These are phyloP conservation scores for Pituophis catenifer DNA, from an alignment of 2,113 vertebrate species.

Conservation along the genomic window DNA sequence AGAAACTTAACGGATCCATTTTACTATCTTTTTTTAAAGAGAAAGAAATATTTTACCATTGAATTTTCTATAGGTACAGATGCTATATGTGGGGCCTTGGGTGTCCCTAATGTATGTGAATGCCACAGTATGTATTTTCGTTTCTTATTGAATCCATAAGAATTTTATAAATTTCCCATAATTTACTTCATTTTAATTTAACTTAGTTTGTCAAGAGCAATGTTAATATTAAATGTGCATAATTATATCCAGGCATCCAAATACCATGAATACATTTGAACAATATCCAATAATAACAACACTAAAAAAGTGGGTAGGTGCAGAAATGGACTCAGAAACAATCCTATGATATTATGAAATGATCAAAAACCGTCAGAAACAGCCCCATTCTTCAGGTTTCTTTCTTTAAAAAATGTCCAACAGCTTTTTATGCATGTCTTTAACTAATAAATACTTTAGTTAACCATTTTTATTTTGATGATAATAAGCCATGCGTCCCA, in stretches of 20 bases:
- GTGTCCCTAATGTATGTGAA: background rate
- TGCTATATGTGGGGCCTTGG: background rate
- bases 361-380: background rate
- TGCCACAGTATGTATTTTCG: background rate
- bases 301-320: background rate
- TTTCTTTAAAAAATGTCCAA: background rate
- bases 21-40: background rate
- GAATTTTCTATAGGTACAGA: background rate
- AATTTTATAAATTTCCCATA: background rate
- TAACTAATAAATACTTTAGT: background rate
- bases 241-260: background rate
- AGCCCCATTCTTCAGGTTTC: background rate
- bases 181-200: background rate
- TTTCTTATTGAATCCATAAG: background rate
- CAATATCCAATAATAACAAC: background rate
- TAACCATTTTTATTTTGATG: background rate
- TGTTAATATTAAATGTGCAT: background rate
- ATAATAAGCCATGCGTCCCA: background rate
- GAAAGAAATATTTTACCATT: background rate
- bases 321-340: background rate
- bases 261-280: background rate
- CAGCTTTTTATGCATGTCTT: background rate
- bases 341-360: background rate
- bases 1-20: background rate
- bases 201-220: background rate